Conservation (phyloP, 2,113 vertebrate species). For the Zootoca vivipara region DNA sequence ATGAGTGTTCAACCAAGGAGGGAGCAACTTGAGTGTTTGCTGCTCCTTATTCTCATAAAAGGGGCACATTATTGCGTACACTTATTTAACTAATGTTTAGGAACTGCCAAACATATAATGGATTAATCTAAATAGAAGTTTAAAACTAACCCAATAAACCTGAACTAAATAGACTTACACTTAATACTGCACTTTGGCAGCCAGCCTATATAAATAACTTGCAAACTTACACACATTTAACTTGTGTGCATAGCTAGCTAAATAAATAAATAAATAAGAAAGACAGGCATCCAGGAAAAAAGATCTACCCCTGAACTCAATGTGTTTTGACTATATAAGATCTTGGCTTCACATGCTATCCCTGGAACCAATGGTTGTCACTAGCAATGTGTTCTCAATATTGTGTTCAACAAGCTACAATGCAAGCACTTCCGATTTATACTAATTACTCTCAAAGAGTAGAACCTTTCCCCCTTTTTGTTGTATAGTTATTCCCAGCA, state of each 20-base stretch:
- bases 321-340: no score
- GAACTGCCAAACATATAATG: not conserved
- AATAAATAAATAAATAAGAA: no score
- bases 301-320: no score
- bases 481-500: not conserved
- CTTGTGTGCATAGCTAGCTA: no score
- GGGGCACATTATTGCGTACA: not conserved
- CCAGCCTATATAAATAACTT: rapidly evolving
- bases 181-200: conserved; percentile 12
- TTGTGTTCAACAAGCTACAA: not conserved
- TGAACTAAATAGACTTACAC: not conserved
- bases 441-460: not conserved
- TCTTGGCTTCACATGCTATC: no score
- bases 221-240: no score
- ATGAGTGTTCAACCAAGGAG: not conserved
- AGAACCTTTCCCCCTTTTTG: not conserved
- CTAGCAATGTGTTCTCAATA: not conserved
- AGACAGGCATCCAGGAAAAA: no score
- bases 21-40: not conserved
- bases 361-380: no score
- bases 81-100: not conserved
- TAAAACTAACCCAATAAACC: conserved; percentile 39
- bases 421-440: not conserved
- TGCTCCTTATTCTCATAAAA: not conserved
- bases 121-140: conserved; percentile 9